A percentile compares a stretch with the other conserved stretches of the same genome.
Evolutionary conservation across 1,140 invertebrate species (phyloP).

Genomic region (Muscidifurax raptorellus): DNA sequence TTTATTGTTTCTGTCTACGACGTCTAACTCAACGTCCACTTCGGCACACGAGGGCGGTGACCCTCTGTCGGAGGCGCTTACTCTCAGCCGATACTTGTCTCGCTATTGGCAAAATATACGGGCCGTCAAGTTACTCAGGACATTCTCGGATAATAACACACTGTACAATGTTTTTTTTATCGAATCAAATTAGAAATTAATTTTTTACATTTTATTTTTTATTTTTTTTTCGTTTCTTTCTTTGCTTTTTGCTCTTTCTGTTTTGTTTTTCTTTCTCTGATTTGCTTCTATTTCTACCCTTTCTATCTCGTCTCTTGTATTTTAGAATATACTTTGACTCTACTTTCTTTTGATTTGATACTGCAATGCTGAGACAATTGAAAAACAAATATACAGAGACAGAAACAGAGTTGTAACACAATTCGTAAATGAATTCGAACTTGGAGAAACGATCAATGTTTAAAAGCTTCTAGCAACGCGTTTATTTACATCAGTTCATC

Average conservation of each 20-base stretch:
- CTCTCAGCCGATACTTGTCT: conserved; percentile 95
- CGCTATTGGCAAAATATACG: conserved; percentile 84
- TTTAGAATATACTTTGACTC: conserved; percentile 39
- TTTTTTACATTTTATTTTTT: conserved; percentile 3
- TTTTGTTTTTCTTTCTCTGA: background rate
- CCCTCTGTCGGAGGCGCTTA: conserved; percentile 94
- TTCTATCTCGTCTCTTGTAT: conserved; percentile 16
- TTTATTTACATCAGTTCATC: conserved; percentile 11
- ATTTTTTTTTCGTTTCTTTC: conserved; percentile 27
- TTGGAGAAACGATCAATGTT: conserved; percentile 30
- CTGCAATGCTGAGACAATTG: conserved; percentile 43
- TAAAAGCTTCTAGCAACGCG: background rate
- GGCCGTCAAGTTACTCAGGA: conserved; percentile 74
- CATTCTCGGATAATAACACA: conserved; percentile 63
- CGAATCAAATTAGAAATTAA: conserved; percentile 37
- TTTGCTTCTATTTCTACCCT: background rate
- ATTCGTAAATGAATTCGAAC: conserved; percentile 49
- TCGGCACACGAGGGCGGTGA: conserved; percentile 90
- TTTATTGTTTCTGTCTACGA: conserved; percentile 98
- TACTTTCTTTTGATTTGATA: conserved; percentile 55
- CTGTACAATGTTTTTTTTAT: conserved; percentile 59
- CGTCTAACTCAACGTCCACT: conserved; percentile 97
- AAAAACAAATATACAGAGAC: conserved; percentile 54
- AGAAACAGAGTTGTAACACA: conserved; percentile 47
- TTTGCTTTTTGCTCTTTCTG: conserved; percentile 29